Evolutionary conservation across 2,888 invertebrate species (phyloP), one percentile per base, ranked within the genome.

Genomic region (Polydrusus cervinus): DNA sequence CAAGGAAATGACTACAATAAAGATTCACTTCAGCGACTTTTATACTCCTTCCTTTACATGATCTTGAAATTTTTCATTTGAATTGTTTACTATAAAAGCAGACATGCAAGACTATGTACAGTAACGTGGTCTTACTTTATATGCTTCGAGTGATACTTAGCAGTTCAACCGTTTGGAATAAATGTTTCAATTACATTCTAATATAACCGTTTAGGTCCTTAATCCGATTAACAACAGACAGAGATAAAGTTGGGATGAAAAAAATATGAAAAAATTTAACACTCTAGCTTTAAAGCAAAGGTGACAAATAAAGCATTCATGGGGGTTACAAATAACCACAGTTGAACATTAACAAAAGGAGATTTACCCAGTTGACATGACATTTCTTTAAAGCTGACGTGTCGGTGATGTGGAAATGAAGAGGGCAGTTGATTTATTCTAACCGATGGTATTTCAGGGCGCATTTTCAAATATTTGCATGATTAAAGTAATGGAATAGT

Each of bases 131-230:
- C n/a, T 49, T 55, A 66, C 70, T n/a, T 65, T 64, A 71, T 75
- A 74, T 70, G 71, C 68, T 72, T 74, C 78, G 78, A 81, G 76
- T 80, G 81, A 80, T 81, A 82, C 82, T 82, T 79, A 77, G 74
- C 72, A 71, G 79, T 77, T 81, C 82, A 82, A 80, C 82, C 82
- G 79, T 74, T 81, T 71, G 82, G 82, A 82, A 82, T 80, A 79
- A 79, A 81, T 79, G 72, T 79, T 80, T 80, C 77, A 79, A 79
- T 72, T 72, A 67, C 38, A 61, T 61, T 67, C 66, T 72, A 67
- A 72, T 72, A 66, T 51, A 65, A 80, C 79, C 79, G 78, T 78
- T 79, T 76, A 79, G 78, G 79, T 78, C 55, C 78, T 61, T 82
- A 82, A 82, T 82, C 82, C 72, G 82, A 81, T 82, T 81, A 82